Evolutionary conservation across 2,797 vertebrate species (phyloP).

Genomic region (Poecilia gillii): DNA sequence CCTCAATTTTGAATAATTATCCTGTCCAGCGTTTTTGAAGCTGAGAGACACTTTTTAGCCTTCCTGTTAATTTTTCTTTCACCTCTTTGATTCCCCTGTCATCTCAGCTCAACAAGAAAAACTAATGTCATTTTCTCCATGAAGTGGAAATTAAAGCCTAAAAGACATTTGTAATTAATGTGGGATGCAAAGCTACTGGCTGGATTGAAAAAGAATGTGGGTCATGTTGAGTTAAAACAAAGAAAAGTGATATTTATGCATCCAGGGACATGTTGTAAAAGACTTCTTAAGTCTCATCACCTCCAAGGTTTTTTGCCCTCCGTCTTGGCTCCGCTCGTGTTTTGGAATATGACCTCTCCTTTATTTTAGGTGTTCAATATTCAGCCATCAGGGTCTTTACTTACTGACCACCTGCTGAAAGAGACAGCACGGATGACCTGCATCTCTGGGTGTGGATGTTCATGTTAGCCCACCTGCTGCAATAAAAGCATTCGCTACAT

Average conservation of each 20-base stretch:
- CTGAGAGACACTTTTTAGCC: constrained; percentile 46
- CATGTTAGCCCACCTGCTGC: constrained; percentile 60
- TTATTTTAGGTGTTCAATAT: constrained; percentile 50
- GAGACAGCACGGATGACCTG: constrained; percentile 64
- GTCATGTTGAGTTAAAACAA: constrained; percentile 55
- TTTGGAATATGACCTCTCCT: constrained; percentile 64
- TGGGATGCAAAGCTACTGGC: constrained; percentile 48
- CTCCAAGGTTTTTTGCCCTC: constrained; percentile 39
- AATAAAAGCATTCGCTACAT: constrained; percentile 60
- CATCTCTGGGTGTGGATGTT: constrained; percentile 31
- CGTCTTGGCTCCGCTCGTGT: constrained; percentile 30
- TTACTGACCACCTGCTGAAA: constrained; percentile 67
- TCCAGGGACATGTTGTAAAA: constrained; percentile 66
- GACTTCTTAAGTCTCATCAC: constrained; percentile 51
- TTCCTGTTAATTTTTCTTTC: constrained; percentile 53
- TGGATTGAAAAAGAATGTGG: constrained; percentile 51
- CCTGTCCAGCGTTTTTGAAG: constrained; percentile 54
- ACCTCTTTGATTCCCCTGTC: constrained; percentile 59
- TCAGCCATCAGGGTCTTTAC: constrained; percentile 65
- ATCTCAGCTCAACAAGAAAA: constrained; percentile 61
- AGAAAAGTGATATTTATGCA: constrained; percentile 51
- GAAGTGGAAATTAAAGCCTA: constrained; percentile 64
- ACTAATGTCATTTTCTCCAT: constrained; percentile 68
- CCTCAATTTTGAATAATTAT: constrained; percentile 62
- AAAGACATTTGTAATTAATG: constrained; percentile 71